phyloP scores from a whole-genome alignment of 2,113 vertebrate genomes.

The Sander lucioperca region DNA sequence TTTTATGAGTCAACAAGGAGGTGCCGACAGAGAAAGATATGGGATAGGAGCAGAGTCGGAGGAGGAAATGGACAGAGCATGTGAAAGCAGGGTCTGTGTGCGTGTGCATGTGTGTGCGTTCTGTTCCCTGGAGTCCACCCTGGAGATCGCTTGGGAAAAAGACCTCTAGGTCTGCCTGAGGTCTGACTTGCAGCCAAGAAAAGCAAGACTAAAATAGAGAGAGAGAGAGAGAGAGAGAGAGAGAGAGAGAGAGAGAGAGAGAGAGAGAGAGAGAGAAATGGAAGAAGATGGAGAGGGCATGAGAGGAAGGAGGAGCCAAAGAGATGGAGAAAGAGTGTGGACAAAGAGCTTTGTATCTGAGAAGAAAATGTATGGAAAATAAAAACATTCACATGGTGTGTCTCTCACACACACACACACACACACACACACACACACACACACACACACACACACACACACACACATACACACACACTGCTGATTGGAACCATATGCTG shows the following conservation, averaged over 20 bases:
- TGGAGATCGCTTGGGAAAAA: slow-evolving; percentile 97
- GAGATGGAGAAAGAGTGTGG: slow-evolving; percentile 74
- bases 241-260: slow-evolving; percentile 40
- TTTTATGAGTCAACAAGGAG: slow-evolving; percentile 64
- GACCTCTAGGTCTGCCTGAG: slow-evolving; percentile 92
- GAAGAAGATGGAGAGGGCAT: slow-evolving; percentile 71
- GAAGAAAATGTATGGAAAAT: slow-evolving; percentile 89
- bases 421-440: slow-evolving; percentile 54
- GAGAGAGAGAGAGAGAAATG: slow-evolving; percentile 65
- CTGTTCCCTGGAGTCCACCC: slow-evolving; percentile 76
- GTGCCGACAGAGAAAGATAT: slow-evolving; percentile 63
- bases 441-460: slow-evolving; percentile 58
- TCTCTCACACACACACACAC: slow-evolving; percentile 51
- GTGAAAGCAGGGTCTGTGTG: slow-evolving; percentile 49
- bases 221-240: slow-evolving; percentile 65
- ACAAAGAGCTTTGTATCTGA: slow-evolving; percentile 92
- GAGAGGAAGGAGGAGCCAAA: slow-evolving; percentile 68
- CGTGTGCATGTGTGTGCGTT: slow-evolving; percentile 84
- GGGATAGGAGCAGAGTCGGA: slow-evolving; percentile 49
- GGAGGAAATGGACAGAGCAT: slow-evolving; percentile 72
- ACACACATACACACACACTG: slow-evolving; percentile 53
- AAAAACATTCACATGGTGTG: slow-evolving; percentile 86
- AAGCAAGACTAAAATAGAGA: slow-evolving; percentile 95
- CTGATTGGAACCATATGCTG: slow-evolving; percentile 94
- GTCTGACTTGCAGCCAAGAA: slow-evolving; percentile 91